Evolutionary conservation across 2,797 vertebrate species (phyloP).

Genomic region (Enoplosus armatus): DNA sequence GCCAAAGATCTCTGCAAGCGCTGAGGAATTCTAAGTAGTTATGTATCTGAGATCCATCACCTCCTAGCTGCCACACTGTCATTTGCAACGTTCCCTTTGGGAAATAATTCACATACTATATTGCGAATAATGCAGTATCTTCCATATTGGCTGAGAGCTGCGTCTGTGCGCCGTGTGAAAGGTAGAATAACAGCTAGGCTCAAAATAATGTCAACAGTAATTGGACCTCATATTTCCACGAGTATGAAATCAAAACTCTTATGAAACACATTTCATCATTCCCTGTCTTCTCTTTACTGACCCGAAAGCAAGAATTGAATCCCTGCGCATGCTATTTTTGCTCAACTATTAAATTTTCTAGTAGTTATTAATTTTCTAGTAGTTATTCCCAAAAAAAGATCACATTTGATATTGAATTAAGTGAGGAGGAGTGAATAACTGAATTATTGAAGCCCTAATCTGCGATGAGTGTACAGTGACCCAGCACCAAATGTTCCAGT

Average conservation of each 20-base stretch:
- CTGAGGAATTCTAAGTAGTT: conserved; percentile 49
- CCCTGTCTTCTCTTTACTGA: background rate
- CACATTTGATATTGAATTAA: background rate
- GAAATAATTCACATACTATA: conserved; percentile 31
- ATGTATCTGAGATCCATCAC: conserved; percentile 43
- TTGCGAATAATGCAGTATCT: conserved; percentile 21
- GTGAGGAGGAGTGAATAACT: background rate
- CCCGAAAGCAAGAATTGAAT: background rate
- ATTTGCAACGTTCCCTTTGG: conserved; percentile 22
- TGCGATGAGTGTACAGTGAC: background rate
- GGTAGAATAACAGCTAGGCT: background rate
- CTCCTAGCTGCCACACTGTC: conserved; percentile 25
- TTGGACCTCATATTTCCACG: background rate
- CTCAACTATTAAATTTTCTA: background rate
- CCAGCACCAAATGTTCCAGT: conserved; percentile 18
- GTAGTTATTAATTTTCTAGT: background rate
- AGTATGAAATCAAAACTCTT: background rate
- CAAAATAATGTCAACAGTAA: background rate
- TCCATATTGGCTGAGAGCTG: background rate
- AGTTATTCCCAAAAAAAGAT: background rate
- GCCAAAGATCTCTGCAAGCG: conserved; percentile 42
- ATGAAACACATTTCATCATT: conserved; percentile 1
- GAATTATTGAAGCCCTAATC: conserved; percentile 18
- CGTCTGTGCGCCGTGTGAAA: conserved; percentile 1
- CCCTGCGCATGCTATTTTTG: background rate